Conservation (phyloP, 2,113 vertebrate genomes). For the Muntiacus reevesi region DNA sequence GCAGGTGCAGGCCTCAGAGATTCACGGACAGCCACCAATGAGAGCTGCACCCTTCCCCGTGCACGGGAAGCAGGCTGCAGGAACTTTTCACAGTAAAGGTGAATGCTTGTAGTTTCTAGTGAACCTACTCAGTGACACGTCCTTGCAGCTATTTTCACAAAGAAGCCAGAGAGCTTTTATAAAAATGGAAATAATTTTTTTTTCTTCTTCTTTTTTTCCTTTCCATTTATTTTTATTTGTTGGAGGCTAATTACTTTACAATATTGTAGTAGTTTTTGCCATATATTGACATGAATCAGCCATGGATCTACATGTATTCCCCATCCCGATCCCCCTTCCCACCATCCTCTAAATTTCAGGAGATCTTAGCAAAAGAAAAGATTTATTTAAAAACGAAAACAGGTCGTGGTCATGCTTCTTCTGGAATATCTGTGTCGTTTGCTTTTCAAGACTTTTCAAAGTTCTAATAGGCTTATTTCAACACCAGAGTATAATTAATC, state of each 20-base stretch:
- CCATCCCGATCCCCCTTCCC: too few relatives aligned
- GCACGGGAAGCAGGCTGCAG: neutral
- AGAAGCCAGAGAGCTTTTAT: slow-evolving; percentile 56
- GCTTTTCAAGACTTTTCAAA: slow-evolving; percentile 25
- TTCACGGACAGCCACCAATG: neutral
- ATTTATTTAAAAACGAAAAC: neutral
- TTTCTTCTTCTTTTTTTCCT: too few relatives aligned
- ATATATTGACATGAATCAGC: too few relatives aligned
- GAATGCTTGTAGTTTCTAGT: slow-evolving; percentile 62
- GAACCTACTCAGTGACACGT: slow-evolving; percentile 51
- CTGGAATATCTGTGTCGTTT: slow-evolving; percentile 36
- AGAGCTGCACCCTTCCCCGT: neutral
- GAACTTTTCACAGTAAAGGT: neutral
- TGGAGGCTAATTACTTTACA: too few relatives aligned
- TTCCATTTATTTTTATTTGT: too few relatives aligned
- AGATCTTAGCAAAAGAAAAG: slow-evolving; percentile 55
- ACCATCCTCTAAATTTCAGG: neutral
- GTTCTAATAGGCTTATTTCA: slow-evolving; percentile 27
- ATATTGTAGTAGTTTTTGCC: too few relatives aligned
- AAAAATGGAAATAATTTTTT: slow-evolving; percentile 59
- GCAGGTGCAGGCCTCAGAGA: slow-evolving; percentile 38
- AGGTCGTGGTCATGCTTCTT: neutral
- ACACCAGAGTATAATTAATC: slow-evolving; percentile 42
- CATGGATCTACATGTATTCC: too few relatives aligned
- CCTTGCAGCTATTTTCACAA: slow-evolving; percentile 54